Evolutionary conservation across 2,888 invertebrate species (phyloP).

Genomic region (Microctonus hyperodae): DNA sequence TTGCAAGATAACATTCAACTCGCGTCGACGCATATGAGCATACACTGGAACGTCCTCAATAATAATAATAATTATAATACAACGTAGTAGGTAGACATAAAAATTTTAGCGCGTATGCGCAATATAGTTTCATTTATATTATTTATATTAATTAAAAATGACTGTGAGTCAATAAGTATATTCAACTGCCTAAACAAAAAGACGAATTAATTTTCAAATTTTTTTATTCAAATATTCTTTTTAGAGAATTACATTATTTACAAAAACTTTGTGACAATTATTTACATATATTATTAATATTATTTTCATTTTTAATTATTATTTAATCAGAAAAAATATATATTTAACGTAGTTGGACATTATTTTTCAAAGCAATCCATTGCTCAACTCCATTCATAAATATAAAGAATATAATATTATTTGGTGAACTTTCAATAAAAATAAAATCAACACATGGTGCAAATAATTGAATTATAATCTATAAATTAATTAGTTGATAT

Average conservation of each 20-base stretch:
- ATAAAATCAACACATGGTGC: neutral
- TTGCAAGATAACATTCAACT: neutral
- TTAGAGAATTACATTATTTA: neutral
- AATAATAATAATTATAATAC: too few species aligned
- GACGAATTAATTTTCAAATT: neutral
- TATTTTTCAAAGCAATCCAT: too few species aligned
- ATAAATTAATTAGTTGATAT: neutral
- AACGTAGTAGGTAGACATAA: neutral
- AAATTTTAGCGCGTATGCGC: conserved; percentile 6
- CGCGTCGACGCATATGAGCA: neutral
- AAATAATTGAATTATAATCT: neutral
- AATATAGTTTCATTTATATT: neutral
- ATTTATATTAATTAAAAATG: too few species aligned
- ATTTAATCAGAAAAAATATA: neutral
- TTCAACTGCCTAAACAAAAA: too few species aligned
- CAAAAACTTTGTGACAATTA: neutral
- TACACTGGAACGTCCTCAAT: neutral
- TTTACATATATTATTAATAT: neutral
- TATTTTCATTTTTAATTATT: neutral
- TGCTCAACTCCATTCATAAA: neutral
- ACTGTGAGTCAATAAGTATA: too few species aligned
- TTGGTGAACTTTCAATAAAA: neutral
- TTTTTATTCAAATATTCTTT: neutral
- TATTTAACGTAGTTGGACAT: too few species aligned
- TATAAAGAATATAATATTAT: neutral